phyloP scores from a whole-genome alignment of 1,140 invertebrate species.

The Zaprionus vittiger region DNA sequence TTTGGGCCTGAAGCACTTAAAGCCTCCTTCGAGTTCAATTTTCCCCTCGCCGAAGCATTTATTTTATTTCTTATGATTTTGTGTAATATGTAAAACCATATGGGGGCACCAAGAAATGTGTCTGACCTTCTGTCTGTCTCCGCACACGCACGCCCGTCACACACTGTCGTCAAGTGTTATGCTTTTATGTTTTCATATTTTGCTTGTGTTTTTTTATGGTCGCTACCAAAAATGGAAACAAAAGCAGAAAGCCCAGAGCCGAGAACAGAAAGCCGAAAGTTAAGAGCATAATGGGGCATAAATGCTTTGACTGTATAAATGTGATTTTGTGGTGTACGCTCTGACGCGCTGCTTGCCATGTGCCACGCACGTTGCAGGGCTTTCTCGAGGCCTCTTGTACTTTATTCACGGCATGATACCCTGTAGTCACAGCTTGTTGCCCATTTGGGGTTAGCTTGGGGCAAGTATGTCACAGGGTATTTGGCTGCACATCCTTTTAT shows the following conservation, averaged over 20 bases:
- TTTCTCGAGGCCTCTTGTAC: neutral
- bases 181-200: conserved; percentile 43
- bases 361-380: conserved; percentile 15
- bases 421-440: neutral
- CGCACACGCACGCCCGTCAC: neutral
- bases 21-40: conserved; percentile 21
- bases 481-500: neutral
- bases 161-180: conserved; percentile 34
- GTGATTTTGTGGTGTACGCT: conserved; percentile 68
- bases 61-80: conserved; percentile 43
- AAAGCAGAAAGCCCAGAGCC: conserved; percentile 51
- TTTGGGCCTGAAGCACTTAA: conserved; percentile 29
- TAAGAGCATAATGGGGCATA: conserved; percentile 77
- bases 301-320: conserved; percentile 71
- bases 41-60: conserved; percentile 20
- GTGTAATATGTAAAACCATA: conserved; percentile 32
- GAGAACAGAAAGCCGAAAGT: conserved; percentile 53
- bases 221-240: conserved; percentile 42
- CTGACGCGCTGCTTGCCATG: conserved; percentile 37
- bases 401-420: neutral
- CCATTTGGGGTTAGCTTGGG: neutral
- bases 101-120: conserved; percentile 22
- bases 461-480: neutral
- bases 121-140: conserved; percentile 35
- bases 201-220: conserved; percentile 58